These are phyloP conservation scores for Desmodus rotundus DNA, from an alignment of 2,113 vertebrate genomes.

Conservation along the genomic window DNA sequence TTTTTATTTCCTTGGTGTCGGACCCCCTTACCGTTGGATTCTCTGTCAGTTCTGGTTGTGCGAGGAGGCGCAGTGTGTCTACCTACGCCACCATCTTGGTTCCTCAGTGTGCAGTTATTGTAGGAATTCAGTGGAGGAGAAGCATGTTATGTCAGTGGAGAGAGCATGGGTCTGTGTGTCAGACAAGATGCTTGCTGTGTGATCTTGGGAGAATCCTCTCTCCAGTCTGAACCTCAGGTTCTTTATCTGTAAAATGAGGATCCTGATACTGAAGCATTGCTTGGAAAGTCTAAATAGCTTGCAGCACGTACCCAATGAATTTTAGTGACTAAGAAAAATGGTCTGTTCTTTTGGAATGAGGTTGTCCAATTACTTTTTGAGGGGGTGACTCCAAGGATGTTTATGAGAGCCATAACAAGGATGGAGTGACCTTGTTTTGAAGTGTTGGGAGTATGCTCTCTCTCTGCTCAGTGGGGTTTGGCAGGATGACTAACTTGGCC, in stretches of 20 bases:
- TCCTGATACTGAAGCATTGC: background rate
- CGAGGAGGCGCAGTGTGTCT: no score
- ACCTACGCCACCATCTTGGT: no score
- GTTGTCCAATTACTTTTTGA: background rate
- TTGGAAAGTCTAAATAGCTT: background rate
- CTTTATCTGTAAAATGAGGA: background rate
- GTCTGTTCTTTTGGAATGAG: background rate
- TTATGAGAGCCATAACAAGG: background rate
- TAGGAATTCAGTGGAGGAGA: background rate
- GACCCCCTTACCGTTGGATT: no score
- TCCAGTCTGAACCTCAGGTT: background rate
- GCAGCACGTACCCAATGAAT: fast-evolving
- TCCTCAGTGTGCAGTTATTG: no score
- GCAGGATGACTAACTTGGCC: background rate
- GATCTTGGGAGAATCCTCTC: background rate
- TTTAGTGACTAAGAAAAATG: background rate
- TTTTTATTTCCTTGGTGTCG: no score
- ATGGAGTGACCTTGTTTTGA: no score
- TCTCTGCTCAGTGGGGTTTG: background rate
- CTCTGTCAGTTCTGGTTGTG: no score
- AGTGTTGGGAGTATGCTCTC: background rate
- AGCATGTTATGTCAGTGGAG: no score
- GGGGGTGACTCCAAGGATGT: background rate
- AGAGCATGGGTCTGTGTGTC: no score
- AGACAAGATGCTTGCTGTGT: background rate